These are phyloP conservation scores for Pocillopora grandis DNA, from an alignment of 92 coral and sea anemone species.

Conservation along the genomic window DNA sequence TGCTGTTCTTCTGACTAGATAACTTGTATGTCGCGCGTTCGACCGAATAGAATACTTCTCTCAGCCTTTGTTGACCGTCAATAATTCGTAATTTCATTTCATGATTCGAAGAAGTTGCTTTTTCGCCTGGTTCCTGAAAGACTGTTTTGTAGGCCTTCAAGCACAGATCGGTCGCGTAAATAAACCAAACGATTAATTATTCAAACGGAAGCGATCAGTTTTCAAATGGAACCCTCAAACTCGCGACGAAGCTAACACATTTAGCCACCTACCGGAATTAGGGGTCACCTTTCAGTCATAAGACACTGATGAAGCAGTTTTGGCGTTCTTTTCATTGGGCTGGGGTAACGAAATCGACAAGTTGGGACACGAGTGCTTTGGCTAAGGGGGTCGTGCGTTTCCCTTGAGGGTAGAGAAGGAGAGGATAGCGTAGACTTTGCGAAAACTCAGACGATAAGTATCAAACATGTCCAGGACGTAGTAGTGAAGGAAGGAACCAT, in stretches of 20 bases:
- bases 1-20: too few species aligned
- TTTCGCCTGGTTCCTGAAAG: too few species aligned
- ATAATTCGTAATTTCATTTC: too few species aligned
- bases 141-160: too few species aligned
- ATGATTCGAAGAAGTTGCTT: too few species aligned
- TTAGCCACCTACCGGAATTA: background rate
- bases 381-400: background rate
- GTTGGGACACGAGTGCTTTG: background rate
- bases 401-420: background rate
- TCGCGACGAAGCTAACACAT: constrained; percentile 2
- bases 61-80: too few species aligned
- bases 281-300: constrained; percentile 6
- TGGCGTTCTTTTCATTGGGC: background rate
- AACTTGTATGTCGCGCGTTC: constrained; percentile 17
- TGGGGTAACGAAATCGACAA: background rate
- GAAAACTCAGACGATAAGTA: too few species aligned
- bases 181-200: background rate
- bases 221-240: background rate
- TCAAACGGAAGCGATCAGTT: background rate
- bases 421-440: background rate
- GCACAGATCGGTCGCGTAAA: background rate
- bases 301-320: constrained; percentile 20
- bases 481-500: too few species aligned
- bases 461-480: too few species aligned
- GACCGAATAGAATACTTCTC: background rate